Base-by-base conservation (phyloP, 2,888 invertebrate species). In the Oeneis ivallda region DNA sequence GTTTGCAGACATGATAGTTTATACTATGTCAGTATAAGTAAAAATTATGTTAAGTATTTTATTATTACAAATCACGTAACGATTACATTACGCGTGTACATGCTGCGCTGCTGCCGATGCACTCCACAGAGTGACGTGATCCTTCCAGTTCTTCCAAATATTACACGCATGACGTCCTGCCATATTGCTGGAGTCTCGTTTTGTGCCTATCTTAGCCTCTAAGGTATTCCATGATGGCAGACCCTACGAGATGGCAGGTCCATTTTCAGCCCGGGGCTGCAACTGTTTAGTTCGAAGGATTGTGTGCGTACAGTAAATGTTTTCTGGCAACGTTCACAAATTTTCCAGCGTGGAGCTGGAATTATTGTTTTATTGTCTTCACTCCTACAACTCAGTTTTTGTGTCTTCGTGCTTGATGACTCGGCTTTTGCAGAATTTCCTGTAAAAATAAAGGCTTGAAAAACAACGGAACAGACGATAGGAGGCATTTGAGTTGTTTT, bases 271-370 rank as follows among this genome's bases (percentile, higher is more conserved):
- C 37, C 15, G 54, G 69, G 67, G 37, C n/a, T 53, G 53, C 67
- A 67, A 34, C n/a, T 61, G 50, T 49, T 65, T 7, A 64, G 9
- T 43, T 65, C 64, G 19, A 61, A 67, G 8, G 41, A 59, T 5
- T 57, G 10, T 7, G 60, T 10, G 11, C 69, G 47, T 13, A 52
- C 64, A 17, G 67, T 49, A 15, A 67, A 47, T 47, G 69, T 71
- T 47, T 66, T 59, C 62, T 66, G 64, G 60, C 69, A 71, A 43
- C 64, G 68, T n/a, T 71, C 68, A 59, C 69, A 68, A 57, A 64
- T 34, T 65, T 69, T 69, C 57, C 68, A 71, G 10, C 58, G 62
- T 9, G 65, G n/a, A 0, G 53, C 19, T 17, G 62, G 62, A 52
- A 53, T 11, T n/a, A 54, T 45, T 59, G 54, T 64, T 32, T 50